Percentiles rank a stretch among this genome's conserved stretches.
Conservation (phyloP, 2,113 vertebrate genomes). For the Archocentrus centrarchus region DNA sequence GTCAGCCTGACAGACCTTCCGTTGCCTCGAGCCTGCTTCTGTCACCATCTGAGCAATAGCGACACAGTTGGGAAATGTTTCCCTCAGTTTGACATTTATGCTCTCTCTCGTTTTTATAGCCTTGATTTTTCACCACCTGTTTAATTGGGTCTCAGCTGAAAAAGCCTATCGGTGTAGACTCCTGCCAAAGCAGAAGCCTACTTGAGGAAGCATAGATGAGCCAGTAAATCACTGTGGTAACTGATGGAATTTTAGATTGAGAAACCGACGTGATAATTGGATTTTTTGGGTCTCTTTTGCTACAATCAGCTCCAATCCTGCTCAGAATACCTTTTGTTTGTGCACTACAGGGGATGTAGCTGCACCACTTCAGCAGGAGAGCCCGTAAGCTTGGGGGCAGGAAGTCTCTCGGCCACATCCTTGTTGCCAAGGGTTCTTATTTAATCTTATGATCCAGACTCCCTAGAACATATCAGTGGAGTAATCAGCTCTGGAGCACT, state of each 20-base stretch:
- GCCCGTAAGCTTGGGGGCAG: constrained; percentile 61
- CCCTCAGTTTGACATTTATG: constrained; percentile 42
- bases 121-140: constrained; percentile 47
- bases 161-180: background rate
- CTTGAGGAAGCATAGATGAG: background rate
- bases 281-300: constrained; percentile 7
- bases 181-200: constrained; percentile 23
- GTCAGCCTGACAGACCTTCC: constrained; percentile 17
- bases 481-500: constrained; percentile 70
- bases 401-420: constrained; percentile 73
- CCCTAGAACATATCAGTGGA: constrained; percentile 60
- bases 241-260: background rate
- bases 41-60: constrained; percentile 38
- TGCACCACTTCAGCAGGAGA: constrained; percentile 37
- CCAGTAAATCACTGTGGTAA: constrained; percentile 19
- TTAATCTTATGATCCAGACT: constrained; percentile 68
- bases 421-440: constrained; percentile 52
- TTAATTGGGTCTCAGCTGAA: constrained; percentile 40
- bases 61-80: constrained; percentile 49
- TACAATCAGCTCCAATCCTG: background rate
- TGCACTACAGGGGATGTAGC: constrained; percentile 29
- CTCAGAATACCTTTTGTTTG: constrained; percentile 22
- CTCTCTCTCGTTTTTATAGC: constrained; percentile 34
- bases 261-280: constrained; percentile 26
- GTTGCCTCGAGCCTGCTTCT: constrained; percentile 38